Conservation (phyloP, 2,888 invertebrate species). For the Melikaiella ostensackeni region DNA sequence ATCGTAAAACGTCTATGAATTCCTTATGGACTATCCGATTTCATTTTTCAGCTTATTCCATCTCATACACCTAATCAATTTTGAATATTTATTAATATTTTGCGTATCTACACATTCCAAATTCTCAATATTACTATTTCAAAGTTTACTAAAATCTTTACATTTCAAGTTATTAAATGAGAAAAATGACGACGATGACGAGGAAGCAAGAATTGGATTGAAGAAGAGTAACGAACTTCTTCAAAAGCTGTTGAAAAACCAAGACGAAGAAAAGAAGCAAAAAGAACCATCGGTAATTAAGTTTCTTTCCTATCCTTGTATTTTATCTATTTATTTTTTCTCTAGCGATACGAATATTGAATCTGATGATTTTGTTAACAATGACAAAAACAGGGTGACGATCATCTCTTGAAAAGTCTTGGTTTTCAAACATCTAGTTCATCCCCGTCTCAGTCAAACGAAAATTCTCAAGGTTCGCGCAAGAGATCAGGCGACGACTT, state of each 20-base stretch:
- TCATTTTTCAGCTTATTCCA: not conserved
- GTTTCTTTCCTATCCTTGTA: not conserved
- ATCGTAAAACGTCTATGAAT: not conserved
- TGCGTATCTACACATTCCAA: constrained; percentile 2
- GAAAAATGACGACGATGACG: constrained; percentile 88
- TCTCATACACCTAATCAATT: not conserved
- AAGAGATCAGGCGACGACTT: constrained; percentile 83
- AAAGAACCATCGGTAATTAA: constrained; percentile 69
- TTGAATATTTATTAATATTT: constrained; percentile 14
- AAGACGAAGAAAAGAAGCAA: constrained; percentile 77
- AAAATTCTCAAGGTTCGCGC: constrained; percentile 74
- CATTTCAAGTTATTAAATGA: constrained; percentile 86
- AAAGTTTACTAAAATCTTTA: constrained; percentile 15
- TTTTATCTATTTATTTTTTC: not conserved
- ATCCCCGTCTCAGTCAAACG: constrained; percentile 79
- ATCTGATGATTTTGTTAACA: constrained; percentile 12
- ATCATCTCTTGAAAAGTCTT: constrained; percentile 79
- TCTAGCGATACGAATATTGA: not conserved
- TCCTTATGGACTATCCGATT: not conserved
- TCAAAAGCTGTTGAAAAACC: constrained; percentile 81
- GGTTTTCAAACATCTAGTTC: constrained; percentile 79
- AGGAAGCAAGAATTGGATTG: constrained; percentile 80
- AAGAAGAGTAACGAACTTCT: constrained; percentile 82
- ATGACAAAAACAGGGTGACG: constrained; percentile 77
- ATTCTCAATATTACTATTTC: not conserved